Base-by-base conservation (phyloP, 2,888 invertebrate species). In the Ornithoptera alexandrae region DNA sequence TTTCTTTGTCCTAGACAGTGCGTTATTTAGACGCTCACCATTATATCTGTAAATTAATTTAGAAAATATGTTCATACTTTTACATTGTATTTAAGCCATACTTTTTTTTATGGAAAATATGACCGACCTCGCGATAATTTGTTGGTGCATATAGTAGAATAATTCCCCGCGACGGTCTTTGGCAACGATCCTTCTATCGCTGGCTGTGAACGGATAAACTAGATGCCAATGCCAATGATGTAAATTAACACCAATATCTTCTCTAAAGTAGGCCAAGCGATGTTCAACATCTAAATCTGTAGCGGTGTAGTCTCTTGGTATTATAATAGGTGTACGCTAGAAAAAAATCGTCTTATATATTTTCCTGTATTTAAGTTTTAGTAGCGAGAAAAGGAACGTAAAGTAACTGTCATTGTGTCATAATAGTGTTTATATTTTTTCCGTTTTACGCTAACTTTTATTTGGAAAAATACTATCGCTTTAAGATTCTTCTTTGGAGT, bases 151-250 rank as follows among this genome's bases (percentile, higher is more conserved):
- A 84, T 96, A 96, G 82, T 94, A 96, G 87, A 97, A 97, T 0
- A 97, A 88, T 87, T 96, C 96, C 42, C 97, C 96, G 50, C 96
- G 94, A 67, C 96, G 93, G 81, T 97, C 95, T 81, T 97, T 97
- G 64, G 93, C 93, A 6, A 97, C 96, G 58, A 96, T 94, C 58
- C 89, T 85, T 61, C 81, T 82, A 18, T 81, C 79, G 22, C 93
- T 92, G 50, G 88, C 94, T 53, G 94, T 93, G 79, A 94, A 94
- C 0, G 96, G 96, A 80, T 96, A 96, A 0, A 96, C 96, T 72
- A 97, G 92, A 91, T 97, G 97, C 96, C 96, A 96, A 79, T 96
- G 96, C 90, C 96, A 96, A 79, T 97, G 96, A 81, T 97, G 96
- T 53, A 96, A 93, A 85, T 96, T 96, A 72, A 96, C 88, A n/a